phyloP scores from a whole-genome alignment of 2,888 invertebrate species.

The Heliconius cydno region DNA sequence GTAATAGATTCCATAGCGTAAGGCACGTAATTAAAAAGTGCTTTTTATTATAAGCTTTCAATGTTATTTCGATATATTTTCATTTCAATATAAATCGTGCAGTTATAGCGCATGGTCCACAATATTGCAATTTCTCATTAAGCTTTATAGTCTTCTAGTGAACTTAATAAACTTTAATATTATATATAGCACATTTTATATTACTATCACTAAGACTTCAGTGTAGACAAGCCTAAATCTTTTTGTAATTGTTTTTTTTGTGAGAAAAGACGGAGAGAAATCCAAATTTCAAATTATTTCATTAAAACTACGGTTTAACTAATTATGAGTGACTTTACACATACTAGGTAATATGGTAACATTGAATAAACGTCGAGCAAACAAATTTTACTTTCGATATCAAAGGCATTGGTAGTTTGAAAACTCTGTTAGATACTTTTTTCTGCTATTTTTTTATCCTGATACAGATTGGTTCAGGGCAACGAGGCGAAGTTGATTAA shows the following conservation, averaged over 20 bases:
- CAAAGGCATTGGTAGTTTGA: constrained; percentile 12
- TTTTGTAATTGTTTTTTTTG: no score
- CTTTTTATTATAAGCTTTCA: constrained; percentile 15
- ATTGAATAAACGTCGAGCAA: not conserved
- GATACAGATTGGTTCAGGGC: constrained; percentile 21
- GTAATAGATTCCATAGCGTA: not conserved
- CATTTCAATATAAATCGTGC: not conserved
- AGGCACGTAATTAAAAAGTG: constrained; percentile 4
- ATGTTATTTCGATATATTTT: constrained; percentile 8
- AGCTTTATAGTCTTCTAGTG: not conserved
- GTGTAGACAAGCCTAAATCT: no score
- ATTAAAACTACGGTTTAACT: not conserved
- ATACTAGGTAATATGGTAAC: not conserved
- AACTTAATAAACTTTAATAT: not conserved
- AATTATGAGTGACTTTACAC: no score
- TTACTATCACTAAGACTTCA: not conserved
- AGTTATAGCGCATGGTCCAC: not conserved
- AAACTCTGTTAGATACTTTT: constrained; percentile 8
- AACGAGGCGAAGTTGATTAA: constrained; percentile 20
- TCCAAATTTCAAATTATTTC: not conserved
- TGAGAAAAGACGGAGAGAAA: not conserved
- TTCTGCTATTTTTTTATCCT: constrained; percentile 15
- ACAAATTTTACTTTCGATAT: constrained; percentile 3
- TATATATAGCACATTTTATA: not conserved
- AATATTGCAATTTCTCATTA: constrained; percentile 17